Base-by-base conservation (phyloP, 2,888 invertebrate species). In the Drosophila fungiperda region DNA sequence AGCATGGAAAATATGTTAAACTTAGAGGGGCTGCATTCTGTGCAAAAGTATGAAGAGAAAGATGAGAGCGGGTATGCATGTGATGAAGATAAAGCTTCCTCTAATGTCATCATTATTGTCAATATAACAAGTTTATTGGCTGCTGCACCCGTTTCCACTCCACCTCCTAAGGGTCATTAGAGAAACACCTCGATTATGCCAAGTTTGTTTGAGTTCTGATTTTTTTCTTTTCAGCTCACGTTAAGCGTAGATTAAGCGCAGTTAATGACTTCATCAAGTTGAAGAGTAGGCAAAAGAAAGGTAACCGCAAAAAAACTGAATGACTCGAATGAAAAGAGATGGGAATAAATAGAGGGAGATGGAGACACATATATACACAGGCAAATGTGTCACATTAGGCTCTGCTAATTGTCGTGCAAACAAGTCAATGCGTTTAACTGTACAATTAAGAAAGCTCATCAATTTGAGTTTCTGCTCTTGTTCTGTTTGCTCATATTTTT, bases 121-220 rank as follows among this genome's bases (percentile, higher is more conserved):
- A 82, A 85, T 83, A 87, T 83, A 86, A 86, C 87, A 87, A 85
- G 86, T 86, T 87, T 83, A 87, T 86, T 86, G 85, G 76, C 78
- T 75, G 78, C 61, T 26, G 42, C 64, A 17, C 38, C 29, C 15
- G 32, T 9, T 8, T 6, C 8, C n/a, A 3, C 23, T 36, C 20
- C 26, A 38, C 48, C 59, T 29, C 49, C 29, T 23, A 23, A 58
- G 83, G 82, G 83, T 86, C 83, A 78, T 82, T 80, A 78, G 71
- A 74, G 62, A 86, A 83, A 82, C 80, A 69, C 80, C 66, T 60
- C 35, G 68, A 61, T 80, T 83, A 74, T 68, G 79, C 73, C 62
- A 80, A 76, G 78, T 80, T 78, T 35, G 79, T 75, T 80, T 55
- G 48, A 67, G 76, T 38, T 38, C 68, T 68, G 33, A 36, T 29